Percentiles rank a stretch among this genome's conserved stretches.
These are phyloP conservation scores for Nyctereutes procyonoides DNA, from an alignment of 2,113 vertebrate genomes.

Conservation along the genomic window DNA sequence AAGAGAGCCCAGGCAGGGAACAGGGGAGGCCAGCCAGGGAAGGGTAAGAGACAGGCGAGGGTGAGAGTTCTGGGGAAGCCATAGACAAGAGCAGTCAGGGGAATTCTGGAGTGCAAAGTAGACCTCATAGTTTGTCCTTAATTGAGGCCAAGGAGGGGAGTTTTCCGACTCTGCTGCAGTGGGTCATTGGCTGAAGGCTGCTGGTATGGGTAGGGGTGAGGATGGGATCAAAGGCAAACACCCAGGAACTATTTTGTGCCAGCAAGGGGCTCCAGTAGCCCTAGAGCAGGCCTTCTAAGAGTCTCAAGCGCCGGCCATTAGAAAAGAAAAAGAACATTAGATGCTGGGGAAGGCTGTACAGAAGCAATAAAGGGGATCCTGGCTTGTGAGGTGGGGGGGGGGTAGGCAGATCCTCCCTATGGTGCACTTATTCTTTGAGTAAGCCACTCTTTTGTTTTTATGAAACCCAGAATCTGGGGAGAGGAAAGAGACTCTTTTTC, in stretches of 20 bases:
- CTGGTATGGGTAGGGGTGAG: not conserved
- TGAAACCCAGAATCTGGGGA: not conserved
- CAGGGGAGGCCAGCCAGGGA: not conserved
- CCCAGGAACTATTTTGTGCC: not conserved
- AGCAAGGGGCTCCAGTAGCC: no score
- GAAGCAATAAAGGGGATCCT: not conserved
- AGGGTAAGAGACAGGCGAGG: not conserved
- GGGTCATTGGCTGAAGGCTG: not conserved
- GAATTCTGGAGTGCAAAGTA: not conserved
- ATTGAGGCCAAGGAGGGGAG: not conserved
- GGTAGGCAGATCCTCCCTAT: not conserved
- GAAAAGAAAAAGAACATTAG: not conserved
- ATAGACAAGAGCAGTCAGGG: not conserved
- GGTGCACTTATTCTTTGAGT: not conserved
- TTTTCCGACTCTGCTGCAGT: not conserved
- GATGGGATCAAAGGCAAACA: not conserved
- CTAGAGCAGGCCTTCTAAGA: not conserved
- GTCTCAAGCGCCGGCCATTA: not conserved
- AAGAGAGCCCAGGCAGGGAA: not conserved
- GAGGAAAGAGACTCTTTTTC: not conserved
- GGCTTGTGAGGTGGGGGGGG: no score
- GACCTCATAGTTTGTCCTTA: not conserved
- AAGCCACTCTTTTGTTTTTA: slow-evolving; percentile 1
- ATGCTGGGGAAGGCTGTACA: not conserved
- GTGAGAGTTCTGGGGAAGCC: not conserved